These are phyloP conservation scores for Mallotus villosus DNA, from an alignment of 2,797 vertebrate genomes.

Conservation along the genomic window DNA sequence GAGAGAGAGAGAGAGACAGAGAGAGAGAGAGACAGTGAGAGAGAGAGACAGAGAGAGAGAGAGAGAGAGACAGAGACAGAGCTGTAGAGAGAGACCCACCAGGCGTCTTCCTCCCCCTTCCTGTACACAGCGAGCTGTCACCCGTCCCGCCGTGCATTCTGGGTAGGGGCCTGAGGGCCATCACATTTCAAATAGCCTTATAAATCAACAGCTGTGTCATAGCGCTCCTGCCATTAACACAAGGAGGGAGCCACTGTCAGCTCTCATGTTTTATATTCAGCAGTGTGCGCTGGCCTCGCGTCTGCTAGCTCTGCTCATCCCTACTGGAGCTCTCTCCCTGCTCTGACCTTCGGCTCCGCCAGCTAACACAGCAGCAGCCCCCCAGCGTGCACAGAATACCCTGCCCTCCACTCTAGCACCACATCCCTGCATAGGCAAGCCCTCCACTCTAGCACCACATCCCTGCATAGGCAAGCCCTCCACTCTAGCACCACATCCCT, in stretches of 20 bases:
- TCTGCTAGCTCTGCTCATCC: too few species aligned
- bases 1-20: neutral
- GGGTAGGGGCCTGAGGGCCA: slow-evolving; percentile 64
- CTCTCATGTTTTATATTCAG: slow-evolving; percentile 35
- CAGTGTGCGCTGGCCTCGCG: neutral
- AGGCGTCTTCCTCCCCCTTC: slow-evolving; percentile 60
- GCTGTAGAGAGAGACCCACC: slow-evolving; percentile 39
- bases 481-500: too few species aligned
- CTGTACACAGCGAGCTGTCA: slow-evolving; percentile 70
- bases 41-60: slow-evolving; percentile 28
- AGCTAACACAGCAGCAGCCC: slow-evolving; percentile 1
- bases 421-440: too few species aligned
- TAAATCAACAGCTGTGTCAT: slow-evolving; percentile 80
- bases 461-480: too few species aligned
- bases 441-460: too few species aligned
- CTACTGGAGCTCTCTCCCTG: too few species aligned
- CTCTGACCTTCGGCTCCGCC: neutral
- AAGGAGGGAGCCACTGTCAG: slow-evolving; percentile 63
- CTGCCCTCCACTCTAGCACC: neutral
- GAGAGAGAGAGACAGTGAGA: slow-evolving; percentile 6
- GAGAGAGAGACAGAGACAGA: slow-evolving; percentile 26
- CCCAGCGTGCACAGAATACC: slow-evolving; percentile 10
- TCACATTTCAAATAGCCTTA: slow-evolving; percentile 76
- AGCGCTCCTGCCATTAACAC: slow-evolving; percentile 72
- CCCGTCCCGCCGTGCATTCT: slow-evolving; percentile 62